Base-by-base conservation (phyloP, 2,113 vertebrate species). In the Hyaena hyaena region DNA sequence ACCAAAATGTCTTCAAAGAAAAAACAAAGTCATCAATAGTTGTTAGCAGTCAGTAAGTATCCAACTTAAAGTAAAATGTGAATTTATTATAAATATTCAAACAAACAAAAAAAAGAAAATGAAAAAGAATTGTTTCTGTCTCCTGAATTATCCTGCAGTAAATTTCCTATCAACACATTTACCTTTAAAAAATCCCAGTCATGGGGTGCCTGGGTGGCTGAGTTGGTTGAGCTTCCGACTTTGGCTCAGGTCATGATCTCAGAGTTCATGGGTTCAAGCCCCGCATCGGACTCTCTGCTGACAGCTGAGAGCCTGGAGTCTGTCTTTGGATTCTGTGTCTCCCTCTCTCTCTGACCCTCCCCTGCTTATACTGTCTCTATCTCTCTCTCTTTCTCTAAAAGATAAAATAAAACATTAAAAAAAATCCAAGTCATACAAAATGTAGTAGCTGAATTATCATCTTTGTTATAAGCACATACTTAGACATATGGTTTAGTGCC, bases 11-110 rank as follows among this genome's bases (percentile, higher is more conserved):
- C 61, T 85, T 58, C 33, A 39, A 81, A 82, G 8, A 39, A 23
- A 77, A 90, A 94, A 50, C 4, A 68, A 84, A 76, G 73, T 92
- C 81, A 76, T 69, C 61, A 81, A 35, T 71, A 93, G 23, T 24
- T 35, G 31, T 68, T 39, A 88, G 10, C 63, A 74, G 26, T 74
- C 48, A 39, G 35, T 73, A 83, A 92, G 5, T 68, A 69, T 33
- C 89, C 66, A 90, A 66, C 10, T 91, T 84, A 50, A 81, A 95
- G 35, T 63, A 84, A 65, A 53, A 76, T 69, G 2, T 77, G 21
- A 90, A 69, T 77, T 90, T 76, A 76, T 87, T 96, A 21, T 14
- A 87, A 96, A 93, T 58, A 81, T 5, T 24, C 74, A 96, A 76
- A 82, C 3, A 58, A 61, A 45, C 39, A 39, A 39, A 39, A 39